Conservation (phyloP, 2,888 invertebrate species). For the Caenorhabditis afra region DNA sequence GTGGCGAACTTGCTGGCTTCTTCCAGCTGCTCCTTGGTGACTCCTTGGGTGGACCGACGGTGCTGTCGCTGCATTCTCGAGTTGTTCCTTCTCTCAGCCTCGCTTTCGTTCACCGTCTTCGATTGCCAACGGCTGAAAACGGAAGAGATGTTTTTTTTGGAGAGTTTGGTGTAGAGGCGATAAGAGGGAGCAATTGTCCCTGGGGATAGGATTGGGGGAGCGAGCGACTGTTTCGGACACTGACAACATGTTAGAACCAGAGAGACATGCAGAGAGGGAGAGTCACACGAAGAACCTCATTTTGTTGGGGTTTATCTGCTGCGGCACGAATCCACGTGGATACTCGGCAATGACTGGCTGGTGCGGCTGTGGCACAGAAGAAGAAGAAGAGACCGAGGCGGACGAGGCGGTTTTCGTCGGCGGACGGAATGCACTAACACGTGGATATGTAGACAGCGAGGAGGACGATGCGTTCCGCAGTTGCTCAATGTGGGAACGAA, state of each 20-base stretch:
- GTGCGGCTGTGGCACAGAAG: constrained; percentile 6
- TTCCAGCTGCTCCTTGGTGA: constrained; percentile 74
- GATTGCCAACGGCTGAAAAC: constrained; percentile 77
- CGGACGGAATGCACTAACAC: constrained; percentile 68
- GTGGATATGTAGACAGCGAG: constrained; percentile 28
- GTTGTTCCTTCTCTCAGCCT: constrained; percentile 78
- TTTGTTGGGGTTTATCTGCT: constrained; percentile 63
- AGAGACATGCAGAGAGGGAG: constrained; percentile 9
- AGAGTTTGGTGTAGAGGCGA: neutral
- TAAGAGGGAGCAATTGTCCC: neutral
- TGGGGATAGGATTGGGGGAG: neutral
- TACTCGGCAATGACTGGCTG: constrained; percentile 46
- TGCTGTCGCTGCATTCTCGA: constrained; percentile 76
- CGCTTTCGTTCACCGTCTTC: constrained; percentile 76
- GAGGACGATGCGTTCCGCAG: constrained; percentile 48
- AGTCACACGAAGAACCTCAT: constrained; percentile 61
- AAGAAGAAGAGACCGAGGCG: constrained; percentile 10
- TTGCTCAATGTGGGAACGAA: constrained; percentile 50
- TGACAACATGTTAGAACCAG: constrained; percentile 18
- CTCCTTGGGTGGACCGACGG: constrained; percentile 77
- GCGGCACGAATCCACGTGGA: constrained; percentile 64
- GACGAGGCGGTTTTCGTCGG: constrained; percentile 29
- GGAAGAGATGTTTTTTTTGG: neutral
- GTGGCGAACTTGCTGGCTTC: constrained; percentile 67
- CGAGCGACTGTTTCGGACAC: constrained; percentile 3